phyloP scores from a whole-genome alignment of 1,140 invertebrate genomes.

The Drosophila mauritiana region DNA sequence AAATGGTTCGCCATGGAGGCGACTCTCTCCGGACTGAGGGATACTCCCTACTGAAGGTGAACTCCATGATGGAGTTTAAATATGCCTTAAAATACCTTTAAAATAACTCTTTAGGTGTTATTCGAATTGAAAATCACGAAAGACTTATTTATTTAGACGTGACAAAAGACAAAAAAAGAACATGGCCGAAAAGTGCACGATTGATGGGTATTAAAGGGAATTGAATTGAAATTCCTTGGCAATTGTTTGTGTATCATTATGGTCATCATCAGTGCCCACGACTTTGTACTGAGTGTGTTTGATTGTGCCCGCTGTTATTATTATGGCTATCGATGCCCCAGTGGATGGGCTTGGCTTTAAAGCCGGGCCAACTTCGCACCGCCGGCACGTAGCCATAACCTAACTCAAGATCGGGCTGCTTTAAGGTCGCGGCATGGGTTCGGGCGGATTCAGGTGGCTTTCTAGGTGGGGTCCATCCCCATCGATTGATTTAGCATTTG shows the following conservation, averaged over 20 bases:
- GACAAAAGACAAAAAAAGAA: too few relatives aligned
- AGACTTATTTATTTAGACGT: too few relatives aligned
- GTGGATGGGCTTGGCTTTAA: slow-evolving; percentile 23
- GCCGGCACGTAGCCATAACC: slow-evolving; percentile 35
- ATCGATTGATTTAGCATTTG: slow-evolving; percentile 54
- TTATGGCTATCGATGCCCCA: slow-evolving; percentile 35
- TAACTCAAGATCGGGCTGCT: slow-evolving; percentile 8
- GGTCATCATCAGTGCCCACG: slow-evolving; percentile 70
- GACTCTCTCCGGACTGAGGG: not conserved
- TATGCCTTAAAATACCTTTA: too few relatives aligned
- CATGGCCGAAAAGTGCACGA: not conserved
- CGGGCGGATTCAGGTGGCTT: not conserved
- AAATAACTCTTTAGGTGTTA: too few relatives aligned
- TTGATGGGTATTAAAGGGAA: slow-evolving; percentile 36
- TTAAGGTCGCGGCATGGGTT: slow-evolving; percentile 1
- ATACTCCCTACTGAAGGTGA: not conserved
- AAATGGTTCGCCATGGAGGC: slow-evolving; percentile 6
- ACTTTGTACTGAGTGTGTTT: slow-evolving; percentile 4
- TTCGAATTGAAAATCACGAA: too few relatives aligned
- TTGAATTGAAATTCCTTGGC: slow-evolving; percentile 79
- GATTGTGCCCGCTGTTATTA: slow-evolving; percentile 34
- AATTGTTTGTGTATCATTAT: slow-evolving; percentile 82
- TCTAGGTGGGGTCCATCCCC: not conserved
- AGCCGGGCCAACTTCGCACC: slow-evolving; percentile 17
- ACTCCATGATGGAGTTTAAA: too few relatives aligned